A percentile compares a stretch with the other conserved stretches of the same genome.
phyloP scores from a whole-genome alignment of 2,113 vertebrate genomes.

The Dipodomys spectabilis region DNA sequence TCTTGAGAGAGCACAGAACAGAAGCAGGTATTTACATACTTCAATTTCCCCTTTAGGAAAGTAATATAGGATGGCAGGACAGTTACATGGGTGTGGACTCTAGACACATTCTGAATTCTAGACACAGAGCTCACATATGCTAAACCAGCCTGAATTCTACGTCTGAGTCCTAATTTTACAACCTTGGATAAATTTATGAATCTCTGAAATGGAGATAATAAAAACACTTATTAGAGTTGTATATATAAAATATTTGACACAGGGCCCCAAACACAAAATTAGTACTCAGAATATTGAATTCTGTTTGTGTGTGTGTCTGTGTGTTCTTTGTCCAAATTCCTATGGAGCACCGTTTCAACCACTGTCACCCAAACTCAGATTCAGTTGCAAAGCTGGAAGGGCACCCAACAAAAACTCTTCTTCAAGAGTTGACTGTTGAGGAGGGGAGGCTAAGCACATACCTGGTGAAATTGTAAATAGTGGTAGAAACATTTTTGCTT shows the following conservation, averaged over 20 bases:
- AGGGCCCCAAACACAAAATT: background rate
- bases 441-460: background rate
- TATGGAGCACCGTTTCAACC: background rate
- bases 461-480: background rate
- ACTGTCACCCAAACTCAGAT: background rate
- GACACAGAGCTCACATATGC: no score
- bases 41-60: background rate
- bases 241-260: background rate
- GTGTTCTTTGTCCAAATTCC: background rate
- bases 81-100: background rate
- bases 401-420: background rate
- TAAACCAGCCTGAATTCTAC: no score
- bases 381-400: background rate
- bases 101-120: background rate
- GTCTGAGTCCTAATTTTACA: background rate
- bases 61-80: background rate
- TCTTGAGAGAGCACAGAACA: background rate
- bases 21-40: background rate
- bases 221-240: no score
- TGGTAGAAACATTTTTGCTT: background rate
- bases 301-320: background rate
- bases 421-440: background rate
- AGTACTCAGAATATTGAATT: accelerated
- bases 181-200: background rate
- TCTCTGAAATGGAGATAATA: background rate